Conservation (phyloP, 2,113 vertebrate genomes). For the Heliornis fulica region DNA sequence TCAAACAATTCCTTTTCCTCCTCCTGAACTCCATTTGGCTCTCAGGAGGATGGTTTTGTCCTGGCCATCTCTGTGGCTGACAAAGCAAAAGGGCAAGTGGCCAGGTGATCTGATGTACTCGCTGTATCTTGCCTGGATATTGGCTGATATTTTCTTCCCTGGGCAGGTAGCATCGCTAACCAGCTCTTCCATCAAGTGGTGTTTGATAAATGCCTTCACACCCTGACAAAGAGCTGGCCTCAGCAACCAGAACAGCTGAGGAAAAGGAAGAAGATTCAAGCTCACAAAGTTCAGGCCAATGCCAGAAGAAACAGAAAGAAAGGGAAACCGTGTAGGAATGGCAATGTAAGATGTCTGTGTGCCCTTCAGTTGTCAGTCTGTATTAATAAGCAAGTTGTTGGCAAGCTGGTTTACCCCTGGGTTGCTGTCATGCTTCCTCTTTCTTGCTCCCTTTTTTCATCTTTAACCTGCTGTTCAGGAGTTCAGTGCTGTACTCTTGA, state of each 20-base stretch:
- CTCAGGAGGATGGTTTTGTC: not conserved
- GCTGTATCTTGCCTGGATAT: not conserved
- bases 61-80: not conserved
- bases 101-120: not conserved
- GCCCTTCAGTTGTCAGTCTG: not conserved
- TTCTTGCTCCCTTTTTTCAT: not conserved
- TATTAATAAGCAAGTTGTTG: not conserved
- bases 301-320: conserved; percentile 75
- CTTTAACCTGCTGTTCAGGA: not conserved
- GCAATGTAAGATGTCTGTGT: conserved; percentile 66
- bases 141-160: not conserved
- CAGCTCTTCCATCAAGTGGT: conserved; percentile 89
- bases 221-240: conserved; percentile 86
- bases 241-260: conserved; percentile 65
- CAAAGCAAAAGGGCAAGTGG: not conserved
- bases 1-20: not conserved
- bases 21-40: not conserved
- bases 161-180: conserved; percentile 86
- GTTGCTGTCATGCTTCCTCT: not conserved
- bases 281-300: conserved; percentile 69
- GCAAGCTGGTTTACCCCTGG: not conserved
- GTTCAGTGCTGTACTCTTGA: not conserved
- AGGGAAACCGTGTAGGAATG: conserved; percentile 66
- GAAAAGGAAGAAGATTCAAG: conserved; percentile 84
- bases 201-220: conserved; percentile 84